phyloP scores from a whole-genome alignment of 2,797 vertebrate species.

The Arnoldichthys spilopterus region DNA sequence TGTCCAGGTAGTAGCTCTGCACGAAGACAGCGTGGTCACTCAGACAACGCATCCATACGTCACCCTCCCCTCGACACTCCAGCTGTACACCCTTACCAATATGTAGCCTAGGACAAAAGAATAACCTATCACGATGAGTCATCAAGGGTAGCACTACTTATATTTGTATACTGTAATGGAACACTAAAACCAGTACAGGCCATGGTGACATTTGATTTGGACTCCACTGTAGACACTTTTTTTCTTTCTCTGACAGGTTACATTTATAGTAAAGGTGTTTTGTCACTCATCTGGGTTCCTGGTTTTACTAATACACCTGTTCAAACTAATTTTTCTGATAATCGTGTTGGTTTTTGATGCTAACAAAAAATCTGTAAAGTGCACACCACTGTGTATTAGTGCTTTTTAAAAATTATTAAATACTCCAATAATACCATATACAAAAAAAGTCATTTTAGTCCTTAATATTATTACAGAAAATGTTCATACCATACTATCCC shows the following conservation, averaged over 20 bases:
- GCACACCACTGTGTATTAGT: not conserved
- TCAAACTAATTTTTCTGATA: not conserved
- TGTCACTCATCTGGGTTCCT: not conserved
- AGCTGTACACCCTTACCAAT: constrained; percentile 69
- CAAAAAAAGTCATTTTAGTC: not conserved
- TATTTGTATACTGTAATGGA: not conserved
- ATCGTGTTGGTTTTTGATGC: not conserved
- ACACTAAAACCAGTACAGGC: not conserved
- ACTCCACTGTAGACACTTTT: too few species aligned
- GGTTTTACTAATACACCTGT: not conserved
- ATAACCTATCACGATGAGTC: not conserved
- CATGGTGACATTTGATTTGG: not conserved
- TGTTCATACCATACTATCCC: not conserved
- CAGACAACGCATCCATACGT: constrained; percentile 70
- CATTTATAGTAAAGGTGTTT: too few species aligned
- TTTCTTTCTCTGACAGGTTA: too few species aligned
- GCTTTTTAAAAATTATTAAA: not conserved
- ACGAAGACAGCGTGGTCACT: constrained; percentile 71
- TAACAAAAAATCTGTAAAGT: not conserved
- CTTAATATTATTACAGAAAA: not conserved
- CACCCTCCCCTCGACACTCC: constrained; percentile 68
- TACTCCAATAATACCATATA: too few species aligned
- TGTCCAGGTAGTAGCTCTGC: constrained; percentile 71
- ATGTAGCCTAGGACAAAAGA: constrained; percentile 59
- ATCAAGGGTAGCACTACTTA: not conserved